Base-by-base conservation (phyloP, 2,888 invertebrate genomes). In the Drosophila putrida region DNA sequence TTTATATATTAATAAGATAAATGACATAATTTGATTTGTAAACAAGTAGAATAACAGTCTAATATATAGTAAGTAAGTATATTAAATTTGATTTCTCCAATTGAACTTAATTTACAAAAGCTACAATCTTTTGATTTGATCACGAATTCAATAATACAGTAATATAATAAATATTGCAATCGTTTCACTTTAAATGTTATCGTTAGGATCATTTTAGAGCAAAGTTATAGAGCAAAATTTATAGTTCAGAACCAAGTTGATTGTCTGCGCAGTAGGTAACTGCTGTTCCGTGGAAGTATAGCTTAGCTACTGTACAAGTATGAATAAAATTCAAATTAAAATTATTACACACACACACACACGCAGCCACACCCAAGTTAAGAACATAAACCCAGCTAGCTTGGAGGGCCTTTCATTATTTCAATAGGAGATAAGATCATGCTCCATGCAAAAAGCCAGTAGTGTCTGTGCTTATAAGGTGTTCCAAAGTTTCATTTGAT, bases 211-310 rank as follows among this genome's bases (percentile, higher is more conserved):
- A 35, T 15, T 33, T 36, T 6, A 11, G 36, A 61, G 54, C 50
- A 54, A 13, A 35, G 15, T 28, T 54, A 11, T 10, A 10, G 44
- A 46, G 39, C 35, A 55, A 62, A 51, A 47, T 44, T 35, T 41
- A 65, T 38, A 69, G 57, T 70, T 59, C 50, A 43, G 36, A 66
- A 59, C 55, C 59, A 59, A 72, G 67, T 53, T 75, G 75, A 75
- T 75, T 75, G 75, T 75, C 78, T 66, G 61, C 55, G 72, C 77
- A 73, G 44, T 58, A 41, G 38, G 8, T 51, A 15, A 60, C 67
- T 57, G 63, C 71, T 47, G 71, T 64, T 72, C 57, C 71, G 49
- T 59, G 33, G 54, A 54, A 54, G 59, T 11, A 58, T 43, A 39
- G 46, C 36, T 46, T 51, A 49, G 50, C 65, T 47, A 36, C 33